Base-by-base conservation (phyloP, 1,140 invertebrate genomes). In the Tetramorium parvispinum region DNA sequence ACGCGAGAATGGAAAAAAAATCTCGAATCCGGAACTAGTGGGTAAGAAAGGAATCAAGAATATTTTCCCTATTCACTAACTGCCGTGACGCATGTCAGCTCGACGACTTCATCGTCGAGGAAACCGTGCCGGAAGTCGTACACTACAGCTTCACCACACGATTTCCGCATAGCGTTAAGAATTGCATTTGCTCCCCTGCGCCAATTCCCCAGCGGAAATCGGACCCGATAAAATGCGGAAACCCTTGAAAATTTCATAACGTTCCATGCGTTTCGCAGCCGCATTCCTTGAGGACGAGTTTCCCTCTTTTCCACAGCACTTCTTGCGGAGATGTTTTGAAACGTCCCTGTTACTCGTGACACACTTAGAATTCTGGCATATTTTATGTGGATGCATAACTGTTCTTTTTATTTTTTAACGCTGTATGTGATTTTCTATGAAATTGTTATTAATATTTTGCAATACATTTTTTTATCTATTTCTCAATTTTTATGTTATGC, bases 131-230 rank as follows among this genome's bases (percentile, higher is more conserved):
- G 65, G 68, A 83, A 75, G 68, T 75, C 40, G 68, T 83, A 83
- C 11, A 59, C 68, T 73, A 32, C 18, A 21, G 70, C 68, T 73
- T 83, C 40, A 83, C 68, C 40, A 59, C 68, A 59, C 40, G 55
- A 83, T 59, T 83, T 83, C 79, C 79, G 53, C 79, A 59, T 83
- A 59, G 55, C 79, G 68, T 83, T 83, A 83, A 83, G 79, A 83
- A 83, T 83, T 83, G 79, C 79, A 83, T 83, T 83, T 83, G 68
- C 53, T 73, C 57, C 53, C 27, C 51, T 83, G 13, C 43, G 27
- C 68, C 66, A 51, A 73, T 53, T 82, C 46, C 51, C 66, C 66
- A 40, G 24, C 51, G 37, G 66, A 73, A 82, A 82, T 82, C 79
- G 68, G 79, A 73, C 70, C 68, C 53, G 68, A 83, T 83, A 83